These are phyloP conservation scores for Caenorhabditis virilis DNA, from an alignment of 2,888 invertebrate species.

Conservation along the genomic window DNA sequence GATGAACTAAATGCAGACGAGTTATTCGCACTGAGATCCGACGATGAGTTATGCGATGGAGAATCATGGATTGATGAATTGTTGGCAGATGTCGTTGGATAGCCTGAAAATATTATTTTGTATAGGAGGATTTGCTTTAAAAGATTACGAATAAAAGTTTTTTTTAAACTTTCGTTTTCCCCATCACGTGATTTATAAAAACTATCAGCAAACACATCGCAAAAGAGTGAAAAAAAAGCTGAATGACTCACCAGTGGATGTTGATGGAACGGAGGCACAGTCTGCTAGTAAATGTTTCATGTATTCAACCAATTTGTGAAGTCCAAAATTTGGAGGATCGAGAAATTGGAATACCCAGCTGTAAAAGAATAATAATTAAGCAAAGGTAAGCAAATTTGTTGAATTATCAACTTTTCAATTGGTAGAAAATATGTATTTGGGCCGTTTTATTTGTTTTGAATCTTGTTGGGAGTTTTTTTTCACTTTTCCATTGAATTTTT, in stretches of 20 bases:
- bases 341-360: conserved; percentile 99
- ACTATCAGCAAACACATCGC: too few relatives aligned
- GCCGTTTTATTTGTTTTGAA: too few relatives aligned
- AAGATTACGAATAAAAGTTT: not conserved
- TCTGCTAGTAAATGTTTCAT: conserved; percentile 75
- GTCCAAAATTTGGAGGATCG: conserved; percentile 90
- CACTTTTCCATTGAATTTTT: too few relatives aligned
- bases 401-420: not conserved
- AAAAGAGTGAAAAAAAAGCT: too few relatives aligned
- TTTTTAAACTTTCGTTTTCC: not conserved
- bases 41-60: conserved; percentile 24
- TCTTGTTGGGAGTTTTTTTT: too few relatives aligned
- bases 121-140: too few relatives aligned
- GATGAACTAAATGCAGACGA: conserved; percentile 11
- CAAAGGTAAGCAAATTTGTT: too few relatives aligned
- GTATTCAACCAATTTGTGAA: conserved; percentile 96
- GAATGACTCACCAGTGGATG: conserved; percentile 22
- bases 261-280: conserved; percentile 32
- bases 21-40: conserved; percentile 10
- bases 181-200: not conserved
- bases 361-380: conserved; percentile 62
- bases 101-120: not conserved
- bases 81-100: conserved; percentile 7
- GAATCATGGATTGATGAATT: conserved; percentile 13
- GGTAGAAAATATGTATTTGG: too few relatives aligned